A percentile compares a stretch with the other conserved stretches of the same genome.
These are phyloP conservation scores for Pyxicephalus adspersus DNA, from an alignment of 2,113 vertebrate genomes.

Conservation along the genomic window DNA sequence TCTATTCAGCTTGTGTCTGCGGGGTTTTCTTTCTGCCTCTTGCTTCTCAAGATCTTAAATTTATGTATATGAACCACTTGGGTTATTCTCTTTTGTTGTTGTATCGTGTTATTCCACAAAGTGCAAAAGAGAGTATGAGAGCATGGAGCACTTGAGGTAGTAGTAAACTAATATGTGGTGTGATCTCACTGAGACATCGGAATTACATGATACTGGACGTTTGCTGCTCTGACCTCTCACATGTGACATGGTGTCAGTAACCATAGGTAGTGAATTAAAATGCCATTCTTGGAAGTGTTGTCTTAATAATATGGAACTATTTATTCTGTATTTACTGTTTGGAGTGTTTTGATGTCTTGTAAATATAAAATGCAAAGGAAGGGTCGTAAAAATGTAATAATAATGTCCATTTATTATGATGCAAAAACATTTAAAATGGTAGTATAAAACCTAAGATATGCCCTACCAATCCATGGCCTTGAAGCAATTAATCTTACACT, in stretches of 20 bases:
- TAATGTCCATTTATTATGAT: no score
- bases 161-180: background rate
- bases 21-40: background rate
- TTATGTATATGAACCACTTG: background rate
- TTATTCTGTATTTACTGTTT: no score
- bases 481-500: no score
- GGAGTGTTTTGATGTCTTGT: no score
- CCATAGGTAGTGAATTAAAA: constrained; percentile 20
- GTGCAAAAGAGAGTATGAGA: background rate
- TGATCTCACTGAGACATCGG: background rate
- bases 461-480: no score
- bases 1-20: background rate
- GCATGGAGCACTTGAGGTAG: background rate
- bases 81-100: background rate
- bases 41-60: background rate
- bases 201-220: background rate
- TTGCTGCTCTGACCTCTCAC: constrained; percentile 26
- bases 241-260: constrained; percentile 18
- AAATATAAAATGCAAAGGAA: no score
- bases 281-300: constrained; percentile 13
- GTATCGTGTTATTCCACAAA: no score
- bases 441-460: no score
- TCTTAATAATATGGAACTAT: no score
- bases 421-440: no score
- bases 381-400: no score